Evolutionary conservation across 1,140 invertebrate genomes (phyloP).

Genomic region (Drosophila erecta): DNA sequence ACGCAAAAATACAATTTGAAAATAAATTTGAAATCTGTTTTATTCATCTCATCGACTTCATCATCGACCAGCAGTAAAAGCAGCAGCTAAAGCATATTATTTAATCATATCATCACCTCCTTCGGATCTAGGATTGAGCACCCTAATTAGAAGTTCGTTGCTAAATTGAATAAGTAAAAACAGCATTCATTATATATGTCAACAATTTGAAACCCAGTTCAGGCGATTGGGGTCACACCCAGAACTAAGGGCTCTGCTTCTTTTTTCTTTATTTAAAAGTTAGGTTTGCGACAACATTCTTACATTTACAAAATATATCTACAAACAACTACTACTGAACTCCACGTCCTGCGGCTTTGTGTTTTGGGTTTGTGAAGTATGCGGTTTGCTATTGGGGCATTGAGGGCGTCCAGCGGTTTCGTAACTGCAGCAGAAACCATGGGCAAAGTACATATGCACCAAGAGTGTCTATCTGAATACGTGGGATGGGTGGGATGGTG

Average conservation of each 20-base stretch:
- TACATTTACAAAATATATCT: conserved; percentile 47
- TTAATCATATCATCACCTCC: too few relatives aligned
- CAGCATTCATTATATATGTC: conserved; percentile 4
- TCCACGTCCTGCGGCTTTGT: conserved; percentile 21
- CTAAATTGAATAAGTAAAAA: neutral
- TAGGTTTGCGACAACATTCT: conserved; percentile 39
- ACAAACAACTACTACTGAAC: conserved; percentile 36
- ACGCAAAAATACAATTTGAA: conserved; percentile 57
- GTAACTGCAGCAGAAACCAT: conserved; percentile 36
- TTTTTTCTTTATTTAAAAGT: conserved; percentile 16
- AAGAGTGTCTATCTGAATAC: conserved; percentile 21
- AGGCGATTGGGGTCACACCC: neutral
- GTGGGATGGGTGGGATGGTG: neutral
- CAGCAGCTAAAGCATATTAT: too few relatives aligned
- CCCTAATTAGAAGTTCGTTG: neutral
- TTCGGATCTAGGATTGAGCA: too few relatives aligned
- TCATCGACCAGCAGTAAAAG: too few relatives aligned
- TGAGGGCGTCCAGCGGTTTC: conserved; percentile 27
- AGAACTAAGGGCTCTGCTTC: neutral
- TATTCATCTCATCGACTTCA: neutral
- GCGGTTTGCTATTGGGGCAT: conserved; percentile 7
- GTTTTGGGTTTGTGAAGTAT: conserved; percentile 2
- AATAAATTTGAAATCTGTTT: neutral
- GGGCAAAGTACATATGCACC: conserved; percentile 25
- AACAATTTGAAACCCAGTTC: conserved; percentile 7